Conservation (phyloP, 2,888 invertebrate genomes). For the Hipparchia sbordonii region DNA sequence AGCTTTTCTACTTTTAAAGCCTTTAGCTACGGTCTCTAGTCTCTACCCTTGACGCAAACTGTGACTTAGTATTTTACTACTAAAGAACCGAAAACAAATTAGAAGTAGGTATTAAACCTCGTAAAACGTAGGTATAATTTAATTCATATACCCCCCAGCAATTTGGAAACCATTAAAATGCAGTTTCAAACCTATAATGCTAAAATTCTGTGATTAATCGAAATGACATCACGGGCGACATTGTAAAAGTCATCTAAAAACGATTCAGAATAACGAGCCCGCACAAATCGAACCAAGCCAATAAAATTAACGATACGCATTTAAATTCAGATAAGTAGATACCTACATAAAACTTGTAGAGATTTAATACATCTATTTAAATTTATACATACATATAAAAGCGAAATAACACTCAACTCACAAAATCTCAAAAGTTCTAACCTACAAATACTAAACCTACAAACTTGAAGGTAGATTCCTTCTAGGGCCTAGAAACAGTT, state of each 20-base stretch:
- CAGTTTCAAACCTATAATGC: slow-evolving; percentile 10
- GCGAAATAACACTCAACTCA: no score
- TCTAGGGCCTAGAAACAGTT: no score
- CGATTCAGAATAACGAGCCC: slow-evolving; percentile 15
- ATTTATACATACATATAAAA: no score
- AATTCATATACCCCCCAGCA: background rate
- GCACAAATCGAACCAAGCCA: slow-evolving; percentile 16
- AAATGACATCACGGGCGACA: slow-evolving; percentile 7
- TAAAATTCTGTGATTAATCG: background rate
- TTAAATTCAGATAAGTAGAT: slow-evolving; percentile 6
- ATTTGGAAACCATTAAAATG: slow-evolving; percentile 13
- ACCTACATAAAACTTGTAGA: slow-evolving; percentile 16
- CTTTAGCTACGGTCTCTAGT: background rate
- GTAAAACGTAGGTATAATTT: slow-evolving; percentile 2
- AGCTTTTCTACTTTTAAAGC: background rate
- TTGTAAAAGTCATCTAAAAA: slow-evolving; percentile 17
- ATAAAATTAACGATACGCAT: slow-evolving; percentile 14
- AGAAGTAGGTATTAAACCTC: background rate
- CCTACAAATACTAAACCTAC: no score
- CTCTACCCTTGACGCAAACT: background rate
- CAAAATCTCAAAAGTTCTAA: no score
- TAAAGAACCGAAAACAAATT: background rate
- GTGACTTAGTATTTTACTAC: background rate
- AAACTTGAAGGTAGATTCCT: no score
- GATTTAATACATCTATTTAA: no score